Percentiles rank a stretch among this genome's conserved stretches.
These are phyloP conservation scores for Venturia canescens DNA, from an alignment of 1,140 invertebrate genomes.

Conservation along the genomic window DNA sequence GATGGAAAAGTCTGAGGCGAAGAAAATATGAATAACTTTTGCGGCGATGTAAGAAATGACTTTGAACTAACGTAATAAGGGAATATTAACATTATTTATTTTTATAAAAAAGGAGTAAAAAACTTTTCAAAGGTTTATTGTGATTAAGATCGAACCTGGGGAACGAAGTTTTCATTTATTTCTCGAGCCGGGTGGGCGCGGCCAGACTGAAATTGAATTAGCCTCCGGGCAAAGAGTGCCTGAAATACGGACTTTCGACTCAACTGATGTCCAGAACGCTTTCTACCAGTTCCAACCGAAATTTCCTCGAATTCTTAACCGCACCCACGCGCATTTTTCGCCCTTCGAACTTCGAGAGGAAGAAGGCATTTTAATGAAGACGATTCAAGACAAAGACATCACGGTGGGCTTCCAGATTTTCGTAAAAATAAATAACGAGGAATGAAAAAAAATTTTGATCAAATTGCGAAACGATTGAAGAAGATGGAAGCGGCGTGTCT, in stretches of 20 bases:
- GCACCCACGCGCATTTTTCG: background rate
- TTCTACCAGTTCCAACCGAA: background rate
- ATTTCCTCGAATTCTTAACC: background rate
- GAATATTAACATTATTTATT: too few relatives aligned
- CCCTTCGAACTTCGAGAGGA: background rate
- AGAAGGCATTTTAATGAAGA: background rate
- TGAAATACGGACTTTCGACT: background rate
- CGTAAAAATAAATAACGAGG: background rate
- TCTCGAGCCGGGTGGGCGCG: conserved; percentile 38
- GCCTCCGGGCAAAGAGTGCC: conserved; percentile 33
- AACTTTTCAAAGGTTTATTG: background rate
- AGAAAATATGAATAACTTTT: too few relatives aligned
- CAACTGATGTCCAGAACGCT: background rate
- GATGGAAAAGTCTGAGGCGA: too few relatives aligned
- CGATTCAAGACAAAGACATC: background rate
- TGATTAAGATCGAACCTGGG: background rate
- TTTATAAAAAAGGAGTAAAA: background rate
- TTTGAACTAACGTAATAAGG: background rate
- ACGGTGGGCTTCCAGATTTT: background rate
- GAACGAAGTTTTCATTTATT: background rate
- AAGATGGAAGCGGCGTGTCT: too few relatives aligned
- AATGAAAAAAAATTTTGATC: background rate
- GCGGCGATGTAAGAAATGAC: too few relatives aligned
- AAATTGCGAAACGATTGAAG: background rate
- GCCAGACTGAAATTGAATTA: conserved; percentile 51